These are phyloP conservation scores for Rhyzopertha dominica DNA, from an alignment of 1,140 invertebrate genomes.

Conservation along the genomic window DNA sequence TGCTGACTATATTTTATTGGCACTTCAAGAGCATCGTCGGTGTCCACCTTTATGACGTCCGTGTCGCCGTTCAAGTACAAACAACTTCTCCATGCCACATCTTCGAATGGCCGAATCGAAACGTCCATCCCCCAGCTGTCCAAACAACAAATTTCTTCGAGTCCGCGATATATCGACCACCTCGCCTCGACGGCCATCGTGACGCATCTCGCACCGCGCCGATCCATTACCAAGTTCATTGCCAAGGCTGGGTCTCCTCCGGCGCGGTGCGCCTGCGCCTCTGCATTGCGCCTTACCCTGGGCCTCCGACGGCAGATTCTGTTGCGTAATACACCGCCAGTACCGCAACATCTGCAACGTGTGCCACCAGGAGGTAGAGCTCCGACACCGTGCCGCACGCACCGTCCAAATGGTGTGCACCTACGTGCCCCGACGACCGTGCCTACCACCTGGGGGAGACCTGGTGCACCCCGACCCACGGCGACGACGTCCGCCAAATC, in stretches of 20 bases:
- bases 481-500: slow-evolving; percentile 4
- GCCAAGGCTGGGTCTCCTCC: slow-evolving; percentile 56
- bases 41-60: too few species aligned
- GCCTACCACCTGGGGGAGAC: slow-evolving; percentile 10
- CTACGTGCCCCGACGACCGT: slow-evolving; percentile 4
- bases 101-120: too few species aligned
- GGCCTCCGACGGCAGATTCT: slow-evolving; percentile 27
- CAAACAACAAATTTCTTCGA: too few species aligned
- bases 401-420: slow-evolving; percentile 1
- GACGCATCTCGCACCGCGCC: slow-evolving; percentile 34
- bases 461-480: slow-evolving; percentile 2
- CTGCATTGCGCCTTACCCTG: slow-evolving; percentile 52
- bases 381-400: not conserved
- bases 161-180: slow-evolving; percentile 22
- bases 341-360: slow-evolving; percentile 16
- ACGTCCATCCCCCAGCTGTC: too few species aligned
- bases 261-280: slow-evolving; percentile 50
- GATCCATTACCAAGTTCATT: slow-evolving; percentile 52
- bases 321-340: slow-evolving; percentile 33
- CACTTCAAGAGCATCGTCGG: too few species aligned
- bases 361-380: slow-evolving; percentile 16
- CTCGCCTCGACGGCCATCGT: slow-evolving; percentile 36
- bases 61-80: slow-evolving; percentile 43
- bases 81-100: slow-evolving; percentile 24
- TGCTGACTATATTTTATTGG: too few species aligned